phyloP scores from a whole-genome alignment of 2,113 vertebrate genomes.

The Sander lucioperca region DNA sequence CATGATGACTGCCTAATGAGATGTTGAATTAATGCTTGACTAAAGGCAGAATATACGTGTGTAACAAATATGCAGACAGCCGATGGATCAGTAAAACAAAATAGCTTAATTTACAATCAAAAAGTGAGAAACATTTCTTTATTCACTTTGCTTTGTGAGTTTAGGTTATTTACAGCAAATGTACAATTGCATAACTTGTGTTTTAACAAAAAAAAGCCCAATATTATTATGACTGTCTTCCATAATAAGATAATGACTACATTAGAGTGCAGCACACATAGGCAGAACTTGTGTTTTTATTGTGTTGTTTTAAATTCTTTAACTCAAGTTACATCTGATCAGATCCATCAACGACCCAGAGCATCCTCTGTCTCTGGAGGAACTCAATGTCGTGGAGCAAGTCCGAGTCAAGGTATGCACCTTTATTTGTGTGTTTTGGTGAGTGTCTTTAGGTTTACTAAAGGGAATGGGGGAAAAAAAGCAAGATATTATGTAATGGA shows the following conservation, averaged over 20 bases:
- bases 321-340: slow-evolving; percentile 91
- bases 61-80: too few relatives aligned
- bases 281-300: not conserved
- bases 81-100: too few relatives aligned
- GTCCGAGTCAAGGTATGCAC: slow-evolving; percentile 87
- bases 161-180: not conserved
- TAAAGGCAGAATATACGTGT: too few relatives aligned
- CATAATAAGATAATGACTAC: not conserved
- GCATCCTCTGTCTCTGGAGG: slow-evolving; percentile 94
- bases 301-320: slow-evolving; percentile 80
- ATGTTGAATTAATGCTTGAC: too few relatives aligned
- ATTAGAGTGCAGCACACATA: not conserved
- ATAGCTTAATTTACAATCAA: not conserved
- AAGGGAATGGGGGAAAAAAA: not conserved
- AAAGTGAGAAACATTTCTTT: not conserved
- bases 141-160: not conserved
- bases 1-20: too few relatives aligned
- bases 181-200: not conserved
- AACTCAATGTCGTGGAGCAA: slow-evolving; percentile 95
- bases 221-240: not conserved
- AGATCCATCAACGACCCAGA: slow-evolving; percentile 95
- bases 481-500: too few relatives aligned
- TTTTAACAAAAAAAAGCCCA: not conserved
- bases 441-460: not conserved
- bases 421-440: too few relatives aligned